phyloP scores from a whole-genome alignment of 2,888 invertebrate species.

The Agapostemon virescens region DNA sequence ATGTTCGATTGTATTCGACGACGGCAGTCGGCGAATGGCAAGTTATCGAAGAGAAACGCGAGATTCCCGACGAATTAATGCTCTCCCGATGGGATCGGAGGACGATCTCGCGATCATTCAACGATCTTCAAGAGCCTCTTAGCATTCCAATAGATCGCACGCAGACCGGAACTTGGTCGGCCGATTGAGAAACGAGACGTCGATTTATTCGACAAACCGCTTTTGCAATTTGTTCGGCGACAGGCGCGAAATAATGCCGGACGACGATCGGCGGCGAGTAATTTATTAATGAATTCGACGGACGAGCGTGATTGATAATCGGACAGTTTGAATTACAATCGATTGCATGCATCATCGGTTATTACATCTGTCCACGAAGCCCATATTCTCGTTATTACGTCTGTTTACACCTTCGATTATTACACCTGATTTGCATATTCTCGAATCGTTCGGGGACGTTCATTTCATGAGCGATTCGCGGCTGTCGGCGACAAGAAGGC shows the following conservation, averaged over 20 bases:
- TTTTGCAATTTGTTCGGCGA: not conserved
- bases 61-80: not conserved
- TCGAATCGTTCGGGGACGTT: not conserved
- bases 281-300: not conserved
- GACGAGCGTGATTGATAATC: not conserved
- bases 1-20: not conserved
- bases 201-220: conserved; percentile 4
- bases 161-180: not conserved
- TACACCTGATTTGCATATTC: not conserved
- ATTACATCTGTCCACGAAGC: not conserved
- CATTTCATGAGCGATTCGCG: not conserved
- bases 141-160: not conserved
- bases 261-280: not conserved
- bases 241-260: not conserved
- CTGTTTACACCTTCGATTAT: not conserved
- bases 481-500: too few relatives aligned
- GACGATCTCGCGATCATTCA: not conserved
- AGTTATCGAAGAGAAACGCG: conserved; percentile 2
- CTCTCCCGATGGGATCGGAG: not conserved
- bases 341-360: not conserved
- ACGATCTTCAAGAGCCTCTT: not conserved
- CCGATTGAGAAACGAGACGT: not conserved
- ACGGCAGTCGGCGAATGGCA: not conserved
- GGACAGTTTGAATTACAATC: not conserved
- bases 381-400: not conserved